Conservation (phyloP, 2,888 invertebrate genomes). For the Leptinotarsa haldemani region DNA sequence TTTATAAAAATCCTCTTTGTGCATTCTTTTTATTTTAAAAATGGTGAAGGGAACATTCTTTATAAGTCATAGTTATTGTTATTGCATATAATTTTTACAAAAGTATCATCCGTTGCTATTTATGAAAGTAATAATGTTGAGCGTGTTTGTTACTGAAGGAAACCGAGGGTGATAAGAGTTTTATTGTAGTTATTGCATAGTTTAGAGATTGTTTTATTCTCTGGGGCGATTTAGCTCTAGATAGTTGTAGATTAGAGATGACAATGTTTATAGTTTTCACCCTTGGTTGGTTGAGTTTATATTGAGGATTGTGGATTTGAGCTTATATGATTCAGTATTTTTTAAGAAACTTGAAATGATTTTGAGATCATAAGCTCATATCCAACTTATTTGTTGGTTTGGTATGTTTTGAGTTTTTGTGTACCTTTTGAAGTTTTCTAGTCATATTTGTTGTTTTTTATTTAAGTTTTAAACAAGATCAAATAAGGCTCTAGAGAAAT, state of each 20-base stretch:
- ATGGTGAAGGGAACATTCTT: constrained; percentile 39
- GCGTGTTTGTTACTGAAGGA: constrained; percentile 18
- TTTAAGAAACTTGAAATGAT: background rate
- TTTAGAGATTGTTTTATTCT: constrained; percentile 17
- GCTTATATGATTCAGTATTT: background rate
- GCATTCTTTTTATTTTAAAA: constrained; percentile 28
- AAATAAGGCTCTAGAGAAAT: constrained; percentile 4
- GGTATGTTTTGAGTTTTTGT: constrained; percentile 7
- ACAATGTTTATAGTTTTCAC: background rate
- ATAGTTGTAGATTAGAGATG: background rate
- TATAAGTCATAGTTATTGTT: constrained; percentile 22
- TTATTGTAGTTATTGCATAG: constrained; percentile 15
- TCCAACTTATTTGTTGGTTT: constrained; percentile 8
- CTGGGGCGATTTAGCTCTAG: too few species aligned
- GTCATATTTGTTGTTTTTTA: constrained; percentile 46
- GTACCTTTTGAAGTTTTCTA: constrained; percentile 40
- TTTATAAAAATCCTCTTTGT: background rate
- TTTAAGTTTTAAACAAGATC: constrained; percentile 27
- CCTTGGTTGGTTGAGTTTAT: constrained; percentile 8
- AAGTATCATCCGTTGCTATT: constrained; percentile 29
- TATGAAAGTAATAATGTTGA: constrained; percentile 25
- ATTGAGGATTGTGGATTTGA: background rate
- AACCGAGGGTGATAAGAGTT: constrained; percentile 24
- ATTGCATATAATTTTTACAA: constrained; percentile 24
- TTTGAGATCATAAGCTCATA: background rate